Base-by-base conservation (phyloP, 2,113 vertebrate species). In the Sinocyclocheilus rhinocerous region DNA sequence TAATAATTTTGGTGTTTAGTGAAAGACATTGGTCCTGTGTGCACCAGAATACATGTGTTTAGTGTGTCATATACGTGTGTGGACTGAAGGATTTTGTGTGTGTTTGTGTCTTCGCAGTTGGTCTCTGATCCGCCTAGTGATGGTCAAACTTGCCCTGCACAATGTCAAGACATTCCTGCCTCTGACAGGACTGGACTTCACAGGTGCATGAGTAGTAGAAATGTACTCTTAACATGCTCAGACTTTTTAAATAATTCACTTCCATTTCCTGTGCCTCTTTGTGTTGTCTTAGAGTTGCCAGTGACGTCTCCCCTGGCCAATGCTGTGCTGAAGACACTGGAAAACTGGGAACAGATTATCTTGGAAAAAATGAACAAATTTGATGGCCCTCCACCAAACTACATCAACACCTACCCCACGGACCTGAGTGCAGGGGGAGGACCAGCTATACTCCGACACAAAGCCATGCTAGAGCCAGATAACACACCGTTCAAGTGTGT, bases 401-500 rank as follows among this genome's bases (percentile, higher is more conserved):
- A 99, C 92, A 97, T 99, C 90, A 98, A 96, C 90, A 97, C 97
- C 45, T 97, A 95, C 29, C 97, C 97, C 11, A 93, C 94, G 84
- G 97, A 99, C 89, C 69, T 95, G 76, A 96, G 95, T 1, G 87
- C 92, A 4, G 96, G 97, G 67, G 96, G 95, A 8, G 97, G 96
- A 70, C 97, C 98, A 20, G 97, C 97, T 87, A 76, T 97, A 61
- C 95, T 99, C 63, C 94, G 98, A 84, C 97, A 97, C 90, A 99
- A 99, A 94, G 98, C 98, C 63, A 99, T 99, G 97, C 94, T 99
- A 86, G 97, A 99, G 88, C 96, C 98, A 26, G 98, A 99, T 92
- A 99, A 99, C 92, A 99, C 98, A 15, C 98, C 98, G 0, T 99
- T 99, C 94, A 99, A 97, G 98, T 99, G 93, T 93, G 96, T 61